Evolutionary conservation across 2,888 invertebrate species (phyloP), one percentile per base, ranked within the genome.

Genomic region (Protodeltote pygarga): DNA sequence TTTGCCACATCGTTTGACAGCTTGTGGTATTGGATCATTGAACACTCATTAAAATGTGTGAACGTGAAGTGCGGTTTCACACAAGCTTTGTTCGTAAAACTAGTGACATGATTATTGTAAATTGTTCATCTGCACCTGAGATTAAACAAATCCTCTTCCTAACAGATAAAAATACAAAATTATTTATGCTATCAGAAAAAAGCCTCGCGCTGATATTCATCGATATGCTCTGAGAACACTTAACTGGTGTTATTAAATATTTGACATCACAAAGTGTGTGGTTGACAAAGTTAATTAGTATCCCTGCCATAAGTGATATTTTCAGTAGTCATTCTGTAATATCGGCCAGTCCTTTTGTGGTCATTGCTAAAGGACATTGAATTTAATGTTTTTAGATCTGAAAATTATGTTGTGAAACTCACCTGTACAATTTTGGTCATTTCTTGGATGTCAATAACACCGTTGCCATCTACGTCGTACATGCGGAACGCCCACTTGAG

Each of bases 381-480:
- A n/a, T n/a, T n/a, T n/a, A n/a, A n/a, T n/a, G n/a, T n/a, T n/a
- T 25, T 39, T 52, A 16, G 37, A 52, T 45, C 9, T 41, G 27
- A 0, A 3, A 37, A 39, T 31, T 24, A 6, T 21, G 3, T 8
- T 19, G 14, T 9, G 8, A 15, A n/a, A 68, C 89, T 85, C 89
- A 98, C 98, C 97, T 98, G 98, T 65, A 99, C 98, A 83, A 99
- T 99, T 94, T 99, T 98, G 64, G 98, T 98, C 99, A 99, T 99
- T 94, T 99, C 99, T 86, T 98, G 97, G 77, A 98, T 97, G 87
- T 99, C 98, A 87, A 99, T 99, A 75, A 98, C 97, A 52, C 98
- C 99, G 83, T 99, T 99, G 33, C 98, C 98, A 87, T 99, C 98
- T 28, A 99, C 98, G 87, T 99, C 98, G 90, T 99, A 98, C 98